Evolutionary conservation across 2,888 invertebrate genomes (phyloP).

Genomic region (Seira ritae): DNA sequence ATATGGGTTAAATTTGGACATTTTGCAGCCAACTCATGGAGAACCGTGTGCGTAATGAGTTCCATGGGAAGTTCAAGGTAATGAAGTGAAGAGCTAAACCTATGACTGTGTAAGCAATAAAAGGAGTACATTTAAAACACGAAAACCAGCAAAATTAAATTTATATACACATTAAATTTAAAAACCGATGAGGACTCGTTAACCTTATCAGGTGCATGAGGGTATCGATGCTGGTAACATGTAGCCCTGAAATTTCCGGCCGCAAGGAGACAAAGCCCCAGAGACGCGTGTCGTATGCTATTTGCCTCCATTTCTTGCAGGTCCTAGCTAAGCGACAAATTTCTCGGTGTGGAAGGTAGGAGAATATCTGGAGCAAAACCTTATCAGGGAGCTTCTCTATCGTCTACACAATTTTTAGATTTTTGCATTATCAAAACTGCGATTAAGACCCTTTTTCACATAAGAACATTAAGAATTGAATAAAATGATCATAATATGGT

Average conservation of each 20-base stretch:
- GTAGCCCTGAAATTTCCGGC: constrained; percentile 96
- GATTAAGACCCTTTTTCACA: background rate
- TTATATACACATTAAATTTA: too few relatives aligned
- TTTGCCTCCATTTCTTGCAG: constrained; percentile 96
- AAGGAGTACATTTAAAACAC: background rate
- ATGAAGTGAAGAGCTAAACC: constrained; percentile 91
- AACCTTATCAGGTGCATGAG: constrained; percentile 89
- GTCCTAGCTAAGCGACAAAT: constrained; percentile 95
- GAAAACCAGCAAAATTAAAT: constrained; percentile 1
- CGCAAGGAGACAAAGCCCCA: constrained; percentile 98
- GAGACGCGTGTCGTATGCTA: constrained; percentile 95
- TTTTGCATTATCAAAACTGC: constrained; percentile 5
- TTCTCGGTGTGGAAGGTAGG: constrained; percentile 94
- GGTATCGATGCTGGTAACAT: constrained; percentile 91
- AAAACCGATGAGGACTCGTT: too few relatives aligned
- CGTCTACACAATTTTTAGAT: constrained; percentile 81
- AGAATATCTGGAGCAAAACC: constrained; percentile 94
- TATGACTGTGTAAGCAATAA: constrained; percentile 78
- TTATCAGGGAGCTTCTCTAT: constrained; percentile 98
- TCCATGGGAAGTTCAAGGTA: constrained; percentile 97
- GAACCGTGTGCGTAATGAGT: constrained; percentile 95
- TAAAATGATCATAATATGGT: constrained; percentile 45
- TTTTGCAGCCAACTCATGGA: constrained; percentile 97
- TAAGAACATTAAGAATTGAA: background rate
- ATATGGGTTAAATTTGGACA: constrained; percentile 97